Conservation (phyloP, 2,113 vertebrate genomes). For the Catharus bicknelli region DNA sequence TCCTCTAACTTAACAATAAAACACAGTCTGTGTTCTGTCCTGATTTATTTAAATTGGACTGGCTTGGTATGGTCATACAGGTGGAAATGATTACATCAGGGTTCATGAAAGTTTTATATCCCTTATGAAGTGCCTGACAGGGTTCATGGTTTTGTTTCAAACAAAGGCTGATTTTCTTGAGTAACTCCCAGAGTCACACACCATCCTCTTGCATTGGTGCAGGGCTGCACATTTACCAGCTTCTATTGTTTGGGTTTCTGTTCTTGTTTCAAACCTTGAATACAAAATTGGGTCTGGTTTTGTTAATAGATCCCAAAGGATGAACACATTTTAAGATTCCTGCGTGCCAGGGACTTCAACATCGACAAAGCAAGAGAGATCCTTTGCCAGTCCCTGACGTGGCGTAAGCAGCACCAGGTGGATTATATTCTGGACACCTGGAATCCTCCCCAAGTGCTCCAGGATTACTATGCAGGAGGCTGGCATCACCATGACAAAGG, state of each 20-base stretch:
- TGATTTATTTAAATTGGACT: background rate
- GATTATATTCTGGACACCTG: constrained; percentile 93
- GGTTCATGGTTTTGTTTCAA: background rate
- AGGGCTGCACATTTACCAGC: background rate
- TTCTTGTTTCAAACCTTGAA: background rate
- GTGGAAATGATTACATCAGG: background rate
- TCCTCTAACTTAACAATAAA: background rate
- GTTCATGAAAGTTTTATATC: background rate
- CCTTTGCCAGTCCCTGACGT: constrained; percentile 90
- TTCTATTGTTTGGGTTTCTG: background rate
- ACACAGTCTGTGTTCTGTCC: background rate
- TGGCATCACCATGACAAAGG: constrained; percentile 98
- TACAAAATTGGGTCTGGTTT: background rate
- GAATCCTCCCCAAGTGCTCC: constrained; percentile 87
- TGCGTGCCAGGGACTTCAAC: constrained; percentile 92
- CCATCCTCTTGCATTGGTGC: background rate
- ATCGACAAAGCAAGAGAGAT: constrained; percentile 92
- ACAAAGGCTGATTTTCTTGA: background rate
- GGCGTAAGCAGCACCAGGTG: constrained; percentile 95
- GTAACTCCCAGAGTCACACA: background rate
- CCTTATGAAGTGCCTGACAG: background rate
- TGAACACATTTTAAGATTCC: constrained; percentile 92
- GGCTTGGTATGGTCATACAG: background rate
- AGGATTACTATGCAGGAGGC: constrained; percentile 90
- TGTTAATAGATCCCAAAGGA: constrained; percentile 90